Evolutionary conservation across 2,888 invertebrate species (phyloP).

Genomic region (Sminthurinus aureus): DNA sequence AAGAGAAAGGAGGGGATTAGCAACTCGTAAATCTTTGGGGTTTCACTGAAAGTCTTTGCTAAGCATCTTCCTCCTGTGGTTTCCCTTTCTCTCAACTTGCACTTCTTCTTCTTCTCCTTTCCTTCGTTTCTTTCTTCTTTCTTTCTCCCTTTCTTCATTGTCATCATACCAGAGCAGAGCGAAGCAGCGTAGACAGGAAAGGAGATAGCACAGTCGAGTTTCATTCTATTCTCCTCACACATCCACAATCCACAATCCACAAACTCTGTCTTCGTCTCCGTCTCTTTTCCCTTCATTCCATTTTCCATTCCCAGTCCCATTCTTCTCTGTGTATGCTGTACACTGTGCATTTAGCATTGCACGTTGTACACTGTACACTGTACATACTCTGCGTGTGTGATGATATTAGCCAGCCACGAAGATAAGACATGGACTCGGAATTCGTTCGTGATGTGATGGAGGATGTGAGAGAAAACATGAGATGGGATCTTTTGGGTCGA

Average conservation of each 20-base stretch:
- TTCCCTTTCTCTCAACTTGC: not conserved
- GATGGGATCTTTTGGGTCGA: not conserved
- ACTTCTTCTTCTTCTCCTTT: no score
- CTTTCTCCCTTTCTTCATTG: conserved; percentile 11
- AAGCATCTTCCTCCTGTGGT: conserved; percentile 19
- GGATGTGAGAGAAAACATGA: not conserved
- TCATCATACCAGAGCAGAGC: not conserved
- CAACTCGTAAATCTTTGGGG: conserved; percentile 28
- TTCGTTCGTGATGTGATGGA: conserved; percentile 1
- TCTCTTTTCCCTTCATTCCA: no score
- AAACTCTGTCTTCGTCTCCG: no score
- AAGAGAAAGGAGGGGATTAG: conserved; percentile 29
- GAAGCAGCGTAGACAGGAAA: no score
- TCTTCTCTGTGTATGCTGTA: no score
- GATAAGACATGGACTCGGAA: not conserved
- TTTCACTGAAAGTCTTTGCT: conserved; percentile 19
- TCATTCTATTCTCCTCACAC: not conserved
- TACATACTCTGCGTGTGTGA: no score
- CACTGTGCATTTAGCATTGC: no score
- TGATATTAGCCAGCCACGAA: not conserved
- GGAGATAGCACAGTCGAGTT: not conserved
- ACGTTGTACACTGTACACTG: no score
- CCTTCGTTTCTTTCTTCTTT: not conserved
- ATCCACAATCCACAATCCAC: not conserved
- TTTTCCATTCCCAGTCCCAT: no score